These are phyloP conservation scores for Sebastes vulpes DNA, from an alignment of 2,797 vertebrate species.

Conservation along the genomic window DNA sequence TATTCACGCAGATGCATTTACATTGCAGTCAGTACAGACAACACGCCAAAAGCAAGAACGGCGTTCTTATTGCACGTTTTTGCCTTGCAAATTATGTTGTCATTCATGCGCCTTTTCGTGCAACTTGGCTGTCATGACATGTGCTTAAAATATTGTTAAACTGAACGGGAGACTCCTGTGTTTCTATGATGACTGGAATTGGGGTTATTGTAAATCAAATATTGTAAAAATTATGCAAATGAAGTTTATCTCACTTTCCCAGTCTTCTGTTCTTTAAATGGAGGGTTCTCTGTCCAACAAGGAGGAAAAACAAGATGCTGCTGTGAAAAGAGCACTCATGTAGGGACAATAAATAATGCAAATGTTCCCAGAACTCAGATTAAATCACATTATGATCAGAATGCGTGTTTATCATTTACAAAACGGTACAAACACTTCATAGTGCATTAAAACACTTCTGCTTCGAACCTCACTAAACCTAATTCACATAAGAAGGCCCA, in stretches of 20 bases:
- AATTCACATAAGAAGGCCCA: not conserved
- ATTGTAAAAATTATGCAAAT: not conserved
- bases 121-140: not conserved
- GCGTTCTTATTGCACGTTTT: no score
- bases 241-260: not conserved
- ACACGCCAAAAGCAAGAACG: no score
- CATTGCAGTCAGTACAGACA: no score
- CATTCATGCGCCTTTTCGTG: no score
- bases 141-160: not conserved
- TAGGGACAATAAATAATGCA: not conserved
- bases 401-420: not conserved
- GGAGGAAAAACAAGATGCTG: not conserved
- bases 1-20: no score
- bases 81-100: no score
- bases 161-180: not conserved
- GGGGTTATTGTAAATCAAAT: not conserved
- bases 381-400: not conserved
- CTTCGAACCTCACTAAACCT: not conserved
- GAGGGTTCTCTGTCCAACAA: not conserved
- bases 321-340: not conserved
- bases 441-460: not conserved
- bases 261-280: not conserved
- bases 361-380: constrained; percentile 1
- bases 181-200: not conserved
- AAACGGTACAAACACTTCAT: not conserved